Percentiles rank a stretch among this genome's conserved stretches.
phyloP scores from a whole-genome alignment of 2,888 invertebrate species.

The Sphecodes monilicornis region DNA sequence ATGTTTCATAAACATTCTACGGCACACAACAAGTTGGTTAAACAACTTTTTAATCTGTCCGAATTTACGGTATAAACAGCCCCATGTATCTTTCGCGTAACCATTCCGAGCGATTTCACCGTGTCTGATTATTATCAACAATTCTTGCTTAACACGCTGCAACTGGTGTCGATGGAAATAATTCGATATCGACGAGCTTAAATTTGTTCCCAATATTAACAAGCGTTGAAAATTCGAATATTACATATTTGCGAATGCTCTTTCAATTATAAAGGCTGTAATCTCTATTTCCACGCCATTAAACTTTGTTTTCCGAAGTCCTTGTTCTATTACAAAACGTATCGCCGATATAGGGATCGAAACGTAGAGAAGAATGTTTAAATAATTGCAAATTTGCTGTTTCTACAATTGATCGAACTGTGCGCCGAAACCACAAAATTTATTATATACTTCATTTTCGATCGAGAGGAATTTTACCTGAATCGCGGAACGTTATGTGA shows the following conservation, averaged over 20 bases:
- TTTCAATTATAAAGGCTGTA: neutral
- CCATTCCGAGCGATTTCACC: neutral
- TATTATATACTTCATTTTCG: no score
- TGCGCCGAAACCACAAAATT: no score
- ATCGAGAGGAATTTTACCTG: no score
- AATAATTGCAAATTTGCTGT: no score
- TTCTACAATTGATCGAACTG: no score
- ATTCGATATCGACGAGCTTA: neutral
- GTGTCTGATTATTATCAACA: neutral
- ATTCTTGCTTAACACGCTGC: neutral
- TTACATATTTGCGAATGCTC: neutral
- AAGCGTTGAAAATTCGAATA: neutral
- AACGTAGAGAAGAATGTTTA: no score
- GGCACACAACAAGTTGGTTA: neutral
- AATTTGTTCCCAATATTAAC: neutral
- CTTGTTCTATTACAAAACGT: no score
- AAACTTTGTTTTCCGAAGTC: no score
- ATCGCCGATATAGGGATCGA: no score
- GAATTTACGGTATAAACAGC: neutral
- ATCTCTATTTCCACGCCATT: neutral
- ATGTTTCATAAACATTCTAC: neutral
- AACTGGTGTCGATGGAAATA: neutral
- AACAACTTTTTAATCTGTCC: neutral
- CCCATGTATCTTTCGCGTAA: neutral
- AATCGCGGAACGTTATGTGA: no score